Evolutionary conservation across 2,888 invertebrate species (phyloP), one percentile per base, ranked within the genome.

Genomic region (Mesorhabditis belari): DNA sequence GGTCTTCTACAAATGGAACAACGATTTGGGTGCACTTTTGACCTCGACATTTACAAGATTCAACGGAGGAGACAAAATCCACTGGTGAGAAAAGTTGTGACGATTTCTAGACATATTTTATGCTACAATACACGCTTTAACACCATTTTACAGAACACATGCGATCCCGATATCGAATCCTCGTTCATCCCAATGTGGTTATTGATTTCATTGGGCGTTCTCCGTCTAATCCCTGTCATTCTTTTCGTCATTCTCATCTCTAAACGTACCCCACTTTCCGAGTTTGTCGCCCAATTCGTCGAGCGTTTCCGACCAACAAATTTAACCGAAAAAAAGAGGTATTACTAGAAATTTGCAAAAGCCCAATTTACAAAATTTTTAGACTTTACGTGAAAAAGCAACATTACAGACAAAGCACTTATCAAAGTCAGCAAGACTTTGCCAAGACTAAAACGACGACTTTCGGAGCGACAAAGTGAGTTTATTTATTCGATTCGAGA

Each of bases 11-110:
- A 78, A 57, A 77, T 79, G 73, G 77, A 78, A 60, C 62, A 69
- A 24, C 56, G 76, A 21, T 65, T 79, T 35, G 75, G 73, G 17
- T 79, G 79, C 69, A 77, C 73, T 1, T 79, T 79, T 50, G 74
- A 79, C 60, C 66, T 74, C 55, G 73, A 74, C 62, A 66, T 79
- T 29, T 79, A 79, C 61, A 69, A 70, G 2, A 66, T 74, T 2
- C 72, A 70, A 61, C 60, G 74, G 53, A 56, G 79, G 27, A 64
- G 71, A 49, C 55, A 65, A 50, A 79, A 78, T 65, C 75, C 74
- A 1, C 71, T 70, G 65, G 78, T 77, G 26, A 62, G 25, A 9
- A n/a, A 12, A 51, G 21, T 25, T 24, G 17, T 4, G 49, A 49
- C 12, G 25, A 49, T n/a, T 19, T 56, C 24, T 57, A 0, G 6